phyloP scores from a whole-genome alignment of 2,888 invertebrate genomes.

The Ectemnius cavifrons region DNA sequence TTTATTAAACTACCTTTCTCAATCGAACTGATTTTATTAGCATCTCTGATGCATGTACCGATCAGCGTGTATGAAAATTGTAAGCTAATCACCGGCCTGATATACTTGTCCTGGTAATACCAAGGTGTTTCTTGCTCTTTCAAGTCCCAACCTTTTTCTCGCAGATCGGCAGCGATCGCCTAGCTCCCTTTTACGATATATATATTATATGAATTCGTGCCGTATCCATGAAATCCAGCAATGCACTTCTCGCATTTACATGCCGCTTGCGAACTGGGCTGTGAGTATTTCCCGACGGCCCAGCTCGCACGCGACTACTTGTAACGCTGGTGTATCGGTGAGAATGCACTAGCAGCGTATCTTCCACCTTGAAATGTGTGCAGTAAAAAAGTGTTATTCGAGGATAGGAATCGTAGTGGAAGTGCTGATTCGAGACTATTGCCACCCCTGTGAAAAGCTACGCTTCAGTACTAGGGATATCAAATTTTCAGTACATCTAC shows the following conservation, averaged over 20 bases:
- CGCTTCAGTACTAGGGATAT: neutral
- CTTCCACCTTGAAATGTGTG: neutral
- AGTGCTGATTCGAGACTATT: conserved; percentile 8
- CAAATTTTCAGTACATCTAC: neutral
- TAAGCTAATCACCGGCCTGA: conserved; percentile 7
- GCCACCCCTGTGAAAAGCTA: neutral
- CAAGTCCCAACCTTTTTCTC: conserved; percentile 22
- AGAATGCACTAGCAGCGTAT: conserved; percentile 37
- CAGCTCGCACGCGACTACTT: conserved; percentile 32
- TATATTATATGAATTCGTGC: conserved; percentile 62
- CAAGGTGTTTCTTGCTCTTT: conserved; percentile 33
- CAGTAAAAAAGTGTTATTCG: conserved; percentile 18
- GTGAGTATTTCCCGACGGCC: conserved; percentile 20
- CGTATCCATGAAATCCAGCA: conserved; percentile 55
- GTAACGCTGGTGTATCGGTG: conserved; percentile 40
- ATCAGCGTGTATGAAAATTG: neutral
- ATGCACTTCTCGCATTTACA: conserved; percentile 46
- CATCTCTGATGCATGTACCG: too few species aligned
- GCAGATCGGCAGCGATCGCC: conserved; percentile 33
- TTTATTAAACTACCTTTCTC: neutral
- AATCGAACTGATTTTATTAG: neutral
- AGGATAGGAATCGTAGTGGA: conserved; percentile 4
- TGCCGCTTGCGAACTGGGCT: conserved; percentile 23
- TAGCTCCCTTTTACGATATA: conserved; percentile 23
- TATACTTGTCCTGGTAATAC: conserved; percentile 14